These are phyloP conservation scores for Hoplodrina ambigua DNA, from an alignment of 2,888 invertebrate species.

Conservation along the genomic window DNA sequence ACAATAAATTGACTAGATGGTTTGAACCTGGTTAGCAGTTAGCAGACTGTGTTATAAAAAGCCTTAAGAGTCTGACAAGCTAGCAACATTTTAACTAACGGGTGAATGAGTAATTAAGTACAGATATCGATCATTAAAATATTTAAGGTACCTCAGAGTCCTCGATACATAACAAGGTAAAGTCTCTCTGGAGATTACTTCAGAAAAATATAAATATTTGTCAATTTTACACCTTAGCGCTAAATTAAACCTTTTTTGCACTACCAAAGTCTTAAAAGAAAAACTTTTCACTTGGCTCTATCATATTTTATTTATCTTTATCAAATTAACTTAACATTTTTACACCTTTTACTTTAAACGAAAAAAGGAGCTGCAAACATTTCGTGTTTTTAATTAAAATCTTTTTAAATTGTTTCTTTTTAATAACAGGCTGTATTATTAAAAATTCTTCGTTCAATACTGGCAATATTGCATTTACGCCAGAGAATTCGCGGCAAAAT, in stretches of 20 bases:
- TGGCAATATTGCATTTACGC: slow-evolving; percentile 55
- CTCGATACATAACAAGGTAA: too few relatives aligned
- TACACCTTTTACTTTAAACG: slow-evolving; percentile 31
- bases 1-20: too few relatives aligned
- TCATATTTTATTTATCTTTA: slow-evolving; percentile 41
- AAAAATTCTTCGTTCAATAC: slow-evolving; percentile 56
- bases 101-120: too few relatives aligned
- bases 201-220: slow-evolving; percentile 8
- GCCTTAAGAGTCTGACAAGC: too few relatives aligned
- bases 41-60: too few relatives aligned
- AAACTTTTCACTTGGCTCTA: slow-evolving; percentile 23
- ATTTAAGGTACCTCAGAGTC: too few relatives aligned
- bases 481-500: slow-evolving; percentile 46
- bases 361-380: slow-evolving; percentile 38
- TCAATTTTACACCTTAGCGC: neutral
- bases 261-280: slow-evolving; percentile 20
- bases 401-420: slow-evolving; percentile 42
- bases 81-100: too few relatives aligned
- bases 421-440: slow-evolving; percentile 52
- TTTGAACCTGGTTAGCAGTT: too few relatives aligned
- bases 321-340: slow-evolving; percentile 39
- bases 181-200: neutral
- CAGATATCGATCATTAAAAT: too few relatives aligned
- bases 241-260: slow-evolving; percentile 20
- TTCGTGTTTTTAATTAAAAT: slow-evolving; percentile 53